Conservation (phyloP, 2,113 vertebrate species). For the Leptodactylus fuscus region DNA sequence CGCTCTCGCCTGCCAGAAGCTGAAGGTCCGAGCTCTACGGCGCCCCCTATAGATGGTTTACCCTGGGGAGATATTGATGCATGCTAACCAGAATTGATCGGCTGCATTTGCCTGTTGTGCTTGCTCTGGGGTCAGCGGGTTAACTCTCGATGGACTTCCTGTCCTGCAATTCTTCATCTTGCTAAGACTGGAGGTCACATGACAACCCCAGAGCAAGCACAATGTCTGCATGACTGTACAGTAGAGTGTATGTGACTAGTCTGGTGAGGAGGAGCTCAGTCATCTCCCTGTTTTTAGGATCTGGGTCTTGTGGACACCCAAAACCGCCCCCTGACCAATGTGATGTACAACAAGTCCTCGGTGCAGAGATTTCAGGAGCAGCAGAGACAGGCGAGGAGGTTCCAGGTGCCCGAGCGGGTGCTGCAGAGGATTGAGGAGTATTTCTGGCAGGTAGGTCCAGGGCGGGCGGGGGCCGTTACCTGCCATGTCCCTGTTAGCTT, state of each 20-base stretch:
- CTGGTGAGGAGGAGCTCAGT: no score
- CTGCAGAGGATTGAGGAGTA: conserved; percentile 82
- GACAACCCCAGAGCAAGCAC: not conserved
- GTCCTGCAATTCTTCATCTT: no score
- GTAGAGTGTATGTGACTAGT: no score
- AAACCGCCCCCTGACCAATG: conserved; percentile 90
- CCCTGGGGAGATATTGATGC: no score
- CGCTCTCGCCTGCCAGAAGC: conserved; percentile 88
- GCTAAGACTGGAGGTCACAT: no score
- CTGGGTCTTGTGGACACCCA: conserved; percentile 86
- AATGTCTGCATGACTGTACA: no score
- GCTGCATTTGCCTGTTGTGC: no score
- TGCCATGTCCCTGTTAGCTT: not conserved
- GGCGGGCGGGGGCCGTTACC: not conserved
- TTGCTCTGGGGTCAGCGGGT: no score
- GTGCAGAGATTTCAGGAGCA: conserved; percentile 82
- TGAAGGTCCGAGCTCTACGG: conserved; percentile 79
- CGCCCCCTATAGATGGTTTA: no score
- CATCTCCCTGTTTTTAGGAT: conserved; percentile 74
- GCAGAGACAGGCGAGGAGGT: conserved; percentile 79
- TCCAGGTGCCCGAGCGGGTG: conserved; percentile 84
- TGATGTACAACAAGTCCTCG: conserved; percentile 85
- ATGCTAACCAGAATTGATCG: no score
- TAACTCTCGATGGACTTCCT: no score
- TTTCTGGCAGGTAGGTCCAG: conserved; percentile 78